Percentiles rank a stretch among this genome's conserved stretches.
These are phyloP conservation scores for Drosophila greeni DNA, from an alignment of 2,888 invertebrate genomes.

Conservation along the genomic window DNA sequence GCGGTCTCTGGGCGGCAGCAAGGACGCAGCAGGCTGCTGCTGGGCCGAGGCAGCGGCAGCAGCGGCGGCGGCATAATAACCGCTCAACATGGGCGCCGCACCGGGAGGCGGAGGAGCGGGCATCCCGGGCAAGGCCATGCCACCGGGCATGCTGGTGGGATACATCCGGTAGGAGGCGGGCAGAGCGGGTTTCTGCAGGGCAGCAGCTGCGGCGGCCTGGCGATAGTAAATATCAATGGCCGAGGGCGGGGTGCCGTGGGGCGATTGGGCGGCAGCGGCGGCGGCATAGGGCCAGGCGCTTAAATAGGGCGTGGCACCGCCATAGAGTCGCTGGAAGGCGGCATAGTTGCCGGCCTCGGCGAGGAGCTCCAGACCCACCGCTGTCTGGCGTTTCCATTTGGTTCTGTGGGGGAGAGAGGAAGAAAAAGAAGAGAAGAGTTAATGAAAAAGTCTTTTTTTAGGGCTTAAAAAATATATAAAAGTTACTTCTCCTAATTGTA, in stretches of 20 bases:
- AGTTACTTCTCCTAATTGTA: too few relatives aligned
- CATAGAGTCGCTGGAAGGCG: conserved; percentile 96
- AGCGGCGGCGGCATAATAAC: conserved; percentile 80
- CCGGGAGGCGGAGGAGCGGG: conserved; percentile 60
- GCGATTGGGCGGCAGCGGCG: conserved; percentile 80
- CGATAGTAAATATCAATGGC: conserved; percentile 90
- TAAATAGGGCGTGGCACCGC: conserved; percentile 83
- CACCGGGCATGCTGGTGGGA: conserved; percentile 78
- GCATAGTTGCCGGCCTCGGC: conserved; percentile 99
- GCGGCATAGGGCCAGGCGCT: conserved; percentile 82
- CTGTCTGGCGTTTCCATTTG: conserved; percentile 99
- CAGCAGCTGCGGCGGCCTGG: conserved; percentile 86
- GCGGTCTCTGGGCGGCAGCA: conserved; percentile 46
- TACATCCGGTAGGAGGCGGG: conserved; percentile 82
- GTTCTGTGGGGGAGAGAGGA: conserved; percentile 83
- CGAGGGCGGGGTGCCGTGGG: conserved; percentile 83
- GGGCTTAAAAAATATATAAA: not conserved
- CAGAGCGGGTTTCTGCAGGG: conserved; percentile 91
- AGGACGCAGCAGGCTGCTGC: conserved; percentile 7
- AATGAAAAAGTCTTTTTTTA: rapidly evolving
- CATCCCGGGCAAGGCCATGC: conserved; percentile 71
- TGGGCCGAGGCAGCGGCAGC: conserved; percentile 43
- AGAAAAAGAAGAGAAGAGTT: not conserved
- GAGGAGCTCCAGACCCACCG: conserved; percentile 96
- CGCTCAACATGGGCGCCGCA: conserved; percentile 78